Evolutionary conservation across 1,140 invertebrate genomes (phyloP).

Genomic region (Chionoecetes opilio): DNA sequence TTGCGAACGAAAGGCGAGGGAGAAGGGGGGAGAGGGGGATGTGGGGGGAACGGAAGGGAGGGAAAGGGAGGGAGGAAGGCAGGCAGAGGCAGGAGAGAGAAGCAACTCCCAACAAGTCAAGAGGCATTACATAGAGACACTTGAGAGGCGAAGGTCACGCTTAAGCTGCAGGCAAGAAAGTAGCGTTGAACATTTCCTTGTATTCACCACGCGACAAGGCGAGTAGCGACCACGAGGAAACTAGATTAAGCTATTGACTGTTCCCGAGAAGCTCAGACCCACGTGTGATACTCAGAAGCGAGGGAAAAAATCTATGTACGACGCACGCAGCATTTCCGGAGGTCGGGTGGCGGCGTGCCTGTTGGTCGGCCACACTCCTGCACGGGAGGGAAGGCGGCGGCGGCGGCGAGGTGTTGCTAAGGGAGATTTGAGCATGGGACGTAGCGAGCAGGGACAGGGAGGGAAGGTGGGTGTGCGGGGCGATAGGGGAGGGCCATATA

Average conservation of each 20-base stretch:
- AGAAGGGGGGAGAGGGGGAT: conserved; percentile 2
- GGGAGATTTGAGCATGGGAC: not conserved
- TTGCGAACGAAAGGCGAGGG: not conserved
- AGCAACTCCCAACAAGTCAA: no score
- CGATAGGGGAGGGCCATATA: conserved; percentile 48
- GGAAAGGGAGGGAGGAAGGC: not conserved
- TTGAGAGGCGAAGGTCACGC: conserved; percentile 53
- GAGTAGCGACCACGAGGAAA: not conserved
- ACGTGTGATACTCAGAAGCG: conserved; percentile 43
- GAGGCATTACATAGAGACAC: conserved; percentile 35
- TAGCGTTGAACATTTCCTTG: not conserved
- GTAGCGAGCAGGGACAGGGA: conserved; percentile 31
- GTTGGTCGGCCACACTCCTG: not conserved
- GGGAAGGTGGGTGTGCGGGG: not conserved
- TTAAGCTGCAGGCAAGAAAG: not conserved
- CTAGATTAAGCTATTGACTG: conserved; percentile 7
- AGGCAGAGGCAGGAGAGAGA: not conserved
- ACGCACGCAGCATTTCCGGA: conserved; percentile 60
- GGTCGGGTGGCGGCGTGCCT: not conserved
- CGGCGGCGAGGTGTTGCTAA: not conserved
- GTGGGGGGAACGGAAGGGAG: not conserved
- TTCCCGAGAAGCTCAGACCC: conserved; percentile 12
- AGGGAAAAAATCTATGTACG: conserved; percentile 58
- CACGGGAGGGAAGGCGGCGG: not conserved
- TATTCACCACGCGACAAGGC: not conserved